Evolutionary conservation across 2,888 invertebrate species (phyloP), one percentile per base, ranked within the genome.

Genomic region (Drosophila setosimentum): DNA sequence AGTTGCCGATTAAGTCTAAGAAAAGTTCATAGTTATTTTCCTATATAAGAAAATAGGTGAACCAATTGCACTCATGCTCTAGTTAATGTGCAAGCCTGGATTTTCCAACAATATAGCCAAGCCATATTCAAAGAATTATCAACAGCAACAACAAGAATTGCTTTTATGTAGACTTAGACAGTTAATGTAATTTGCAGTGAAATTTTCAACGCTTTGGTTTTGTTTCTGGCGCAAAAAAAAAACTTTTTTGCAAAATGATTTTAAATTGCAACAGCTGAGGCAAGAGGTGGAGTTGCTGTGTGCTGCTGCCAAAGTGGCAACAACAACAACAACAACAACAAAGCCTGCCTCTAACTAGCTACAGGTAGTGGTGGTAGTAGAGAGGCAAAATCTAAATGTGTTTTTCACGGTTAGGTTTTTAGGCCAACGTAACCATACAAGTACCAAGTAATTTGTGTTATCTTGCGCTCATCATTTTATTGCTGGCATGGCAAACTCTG

Each of bases 401-500:
- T 73, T 84, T 83, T 87, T 80, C 87, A 84, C 85, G 87, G 85
- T 82, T 80, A 78, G 73, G 76, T 80, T 85, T 84, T 85, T 85
- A 87, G 84, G 84, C 84, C 84, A 84, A 82, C 75, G 67, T 70
- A 80, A 69, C 73, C 65, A 76, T 76, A 78, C 76, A 75, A 78
- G 80, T 76, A 77, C 77, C 80, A 76, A 76, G 86, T 83, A 87
- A 85, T 85, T 85, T 87, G 74, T 85, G 88, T 87, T 85, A 85
- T 85, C 84, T 87, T 65, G 62, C 77, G 83, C 75, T 85, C 88
- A 85, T 85, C 84, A 85, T 87, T 85, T 85, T 83, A 86, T 87
- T 83, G 86, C 87, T 72, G 82, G 68, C 78, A 67, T 68, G 70
- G 59, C 76, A 73, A 87, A 82, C 82, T 80, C 75, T 75, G 76